Base-by-base conservation (phyloP, 2,113 vertebrate genomes). In the Orthonyx spaldingii region DNA sequence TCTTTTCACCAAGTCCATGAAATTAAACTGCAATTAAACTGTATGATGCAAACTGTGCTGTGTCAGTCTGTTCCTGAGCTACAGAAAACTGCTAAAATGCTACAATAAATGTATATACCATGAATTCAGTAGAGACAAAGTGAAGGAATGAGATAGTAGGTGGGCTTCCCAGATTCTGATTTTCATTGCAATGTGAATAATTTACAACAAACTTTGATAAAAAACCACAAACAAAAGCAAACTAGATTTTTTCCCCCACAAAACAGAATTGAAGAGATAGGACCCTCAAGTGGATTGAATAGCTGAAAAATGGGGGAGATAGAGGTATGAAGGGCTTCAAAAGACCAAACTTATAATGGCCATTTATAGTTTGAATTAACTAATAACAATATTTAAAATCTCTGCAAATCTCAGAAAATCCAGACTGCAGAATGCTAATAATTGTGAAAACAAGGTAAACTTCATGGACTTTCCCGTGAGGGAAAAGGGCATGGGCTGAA, bases 41-140 rank as follows among this genome's bases (percentile, higher is more conserved):
- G 7, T 8, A 14, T 57, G 32, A 74, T 59, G 12, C 32, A 69
- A 76, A 69, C 14, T 0, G 0, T 47, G 33, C 11, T 0, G 1
- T 16, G 4, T 16, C 14, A 50, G 15, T 35, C n/a, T 60, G 15
- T n/a, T 93, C 13, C 44, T 80, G 35, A 71, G 28, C 39, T 39
- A 33, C 2, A 22, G 16, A 59, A 28, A 32, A 9, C 13, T 68
- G 26, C 14, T 84, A 57, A 84, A 89, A 65, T 46, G 61, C 10
- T 63, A 3, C 16, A 42, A 15, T 27, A 64, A 60, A 57, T 69
- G 3, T 23, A 33, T 28, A 30, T 63, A 53, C 3, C 14, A 26
- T 46, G 3, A 37, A 35, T 18, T 66, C 22, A 63, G 24, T 9
- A 55, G 28, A 80, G 35, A 52, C 8, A 63, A 74, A 33, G 33